Base-by-base conservation (phyloP, 1,140 invertebrate genomes). In the Ctenoplectra terminalis region DNA sequence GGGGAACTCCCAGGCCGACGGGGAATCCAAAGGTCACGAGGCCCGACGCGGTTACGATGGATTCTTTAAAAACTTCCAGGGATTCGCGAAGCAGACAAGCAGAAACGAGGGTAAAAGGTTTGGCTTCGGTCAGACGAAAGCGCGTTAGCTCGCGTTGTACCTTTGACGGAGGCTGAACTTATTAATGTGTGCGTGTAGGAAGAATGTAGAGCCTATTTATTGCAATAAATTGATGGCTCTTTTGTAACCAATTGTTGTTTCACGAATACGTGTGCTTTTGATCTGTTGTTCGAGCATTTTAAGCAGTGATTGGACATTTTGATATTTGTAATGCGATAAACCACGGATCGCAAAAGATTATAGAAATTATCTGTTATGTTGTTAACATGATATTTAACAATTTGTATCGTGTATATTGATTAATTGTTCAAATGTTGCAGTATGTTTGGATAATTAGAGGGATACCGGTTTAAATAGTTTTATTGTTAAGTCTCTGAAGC, bases 11-110 rank as follows among this genome's bases (percentile, higher is more conserved):
- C 46, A 17, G n/a, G 50, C 20, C 43, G 50, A 20, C 11, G 13
- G 20, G 31, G 89, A 86, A n/a, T 81, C 88, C 52, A 80, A 87
- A 70, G 92, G 88, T 69, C 85, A 88, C 29, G 83, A 84, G 13
- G 87, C 82, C 0, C 67, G 84, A 11, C 72, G 81, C 31, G 90
- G 90, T 31, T 88, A 89, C 72, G 83, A 88, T n/a, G 87, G 80
- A 58, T 86, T 88, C 60, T 84, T 90, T 60, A 81, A 83, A 56
- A 90, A 92, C 60, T 83, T 92, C 15, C 78, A 90, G 8, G 90
- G 90, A 52, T 91, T 89, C 76, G 90, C 81, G 58, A 77, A 79
- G 37, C 71, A 67, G 48, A 34, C 23, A 23, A 52, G 7, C 56
- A 58, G 37, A 73, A 40, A 58, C 23, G 46, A 54, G 46, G 52